These are phyloP conservation scores for Anthophora plumipes DNA, from an alignment of 2,888 invertebrate species.

Conservation along the genomic window DNA sequence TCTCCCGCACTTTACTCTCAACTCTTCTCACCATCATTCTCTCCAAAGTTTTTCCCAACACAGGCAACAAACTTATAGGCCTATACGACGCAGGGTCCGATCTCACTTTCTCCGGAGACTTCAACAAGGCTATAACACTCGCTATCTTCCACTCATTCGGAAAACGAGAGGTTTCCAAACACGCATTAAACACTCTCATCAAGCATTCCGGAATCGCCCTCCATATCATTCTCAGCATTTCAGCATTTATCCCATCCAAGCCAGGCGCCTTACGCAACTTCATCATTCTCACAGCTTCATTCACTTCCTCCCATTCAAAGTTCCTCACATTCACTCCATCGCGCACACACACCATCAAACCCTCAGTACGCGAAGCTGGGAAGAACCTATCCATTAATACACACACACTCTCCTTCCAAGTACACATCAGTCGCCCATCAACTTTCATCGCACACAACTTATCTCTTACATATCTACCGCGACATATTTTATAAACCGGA, in stretches of 20 bases:
- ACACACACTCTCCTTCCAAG: neutral
- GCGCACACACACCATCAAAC: too few species aligned
- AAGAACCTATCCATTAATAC: neutral
- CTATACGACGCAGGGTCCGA: constrained; percentile 13
- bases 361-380: neutral
- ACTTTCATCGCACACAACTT: neutral
- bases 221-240: neutral
- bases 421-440: neutral
- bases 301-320: too few species aligned
- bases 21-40: neutral
- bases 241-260: neutral
- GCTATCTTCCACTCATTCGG: neutral
- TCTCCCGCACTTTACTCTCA: neutral
- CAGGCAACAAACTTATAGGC: constrained; percentile 13
- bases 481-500: neutral
- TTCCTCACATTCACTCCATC: too few species aligned
- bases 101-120: neutral
- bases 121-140: neutral
- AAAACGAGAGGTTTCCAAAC: neutral
- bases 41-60: neutral
- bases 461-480: neutral
- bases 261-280: too few species aligned
- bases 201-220: neutral
- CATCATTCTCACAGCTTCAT: too few species aligned
- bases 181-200: neutral